Base-by-base conservation (phyloP, 2,113 vertebrate species). In the Electrona antarctica region DNA sequence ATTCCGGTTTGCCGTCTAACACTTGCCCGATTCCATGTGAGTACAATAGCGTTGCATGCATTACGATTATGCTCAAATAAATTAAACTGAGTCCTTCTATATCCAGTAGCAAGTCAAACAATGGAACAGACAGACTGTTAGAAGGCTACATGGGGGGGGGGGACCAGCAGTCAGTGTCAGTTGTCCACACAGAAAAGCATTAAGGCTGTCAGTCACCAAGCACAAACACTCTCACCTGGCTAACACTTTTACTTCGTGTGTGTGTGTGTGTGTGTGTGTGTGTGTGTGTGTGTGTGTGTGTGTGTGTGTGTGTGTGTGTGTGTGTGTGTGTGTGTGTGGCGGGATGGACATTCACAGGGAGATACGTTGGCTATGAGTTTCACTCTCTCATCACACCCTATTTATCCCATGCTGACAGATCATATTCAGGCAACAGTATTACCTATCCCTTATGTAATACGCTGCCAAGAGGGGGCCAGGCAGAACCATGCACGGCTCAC, bases 351-450 rank as follows among this genome's bases (percentile, higher is more conserved):
- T 13, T 62, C 49, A 56, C 28, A 58, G 56, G 12, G 45, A 52
- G 15, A 64, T 73, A 29, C 33, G 13, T 29, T 67, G 65, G 67
- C 55, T 75, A 71, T 57, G 28, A 49, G 62, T 82, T 77, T 85
- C 82, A 79, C 7, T 61, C 64, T 81, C 59, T 80, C 45, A 63
- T 58, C 41, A 58, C 61, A 50, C 3, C 51, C 59, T 1, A 7
- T 73, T 79, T 49, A 50, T 60, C 64, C 41, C 10, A 14, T 10
- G 12, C 59, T 67, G 67, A 71, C 46, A 56, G 75, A 74, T 69
- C 49, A 11, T 49, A 67, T 62, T 51, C 55, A 78, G 11, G 48
- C 29, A 8, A 62, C 50, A 9, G 14, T 46, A 41, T 1, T 3
- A 76, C 58, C 33, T 13, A 47, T 15, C 47, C 59, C 33, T 71